Base-by-base conservation (phyloP, 2,797 vertebrate species). In the Gastrophryne carolinensis region DNA sequence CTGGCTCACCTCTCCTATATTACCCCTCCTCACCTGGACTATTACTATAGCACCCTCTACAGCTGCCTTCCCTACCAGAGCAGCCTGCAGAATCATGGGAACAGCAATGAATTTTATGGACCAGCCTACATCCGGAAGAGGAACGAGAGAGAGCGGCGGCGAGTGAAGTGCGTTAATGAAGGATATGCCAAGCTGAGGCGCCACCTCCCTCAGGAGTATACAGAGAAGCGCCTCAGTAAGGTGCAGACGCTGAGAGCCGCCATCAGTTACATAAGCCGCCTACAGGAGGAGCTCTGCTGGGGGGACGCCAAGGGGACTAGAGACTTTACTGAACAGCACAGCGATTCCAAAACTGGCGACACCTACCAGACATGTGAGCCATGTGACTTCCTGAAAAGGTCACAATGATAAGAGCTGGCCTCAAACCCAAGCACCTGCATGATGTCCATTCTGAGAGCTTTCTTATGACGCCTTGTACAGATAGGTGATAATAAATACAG, bases 231-330 rank as follows among this genome's bases (percentile, higher is more conserved):
- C 10, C 89, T 93, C 75, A 92, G 91, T 84, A 93, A 93, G 75
- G 91, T 91, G 58, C 90, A 92, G 79, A 93, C 91, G 0, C 91
- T 93, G 15, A 81, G 87, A 67, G 91, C 91, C n/a, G 91, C 91
- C 0, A 90, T 92, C 57, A 89, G 82, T 44, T 92, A 93, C 79
- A 93, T 93, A 1, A 65, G 56, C 4, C 80, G 86, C 68, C 86
- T 93, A 0, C 91, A 92, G 62, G 86, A 90, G 8, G 72, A 90
- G 39, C 83, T 93, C 26, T 77, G 39, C 56, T 27, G 67, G 1
- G 80, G 80, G 19, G 32, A 82, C 12, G 9, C 12, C 0, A 53
- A 52, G 32, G 23, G 68, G 39, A 78, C 78, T 29, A 69, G 70
- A 49, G 79, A 24, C 3, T 50, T 5, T 17, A 10, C 58, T 0